phyloP scores from a whole-genome alignment of 2,113 vertebrate species.

The Epinephelus cyanopodus region DNA sequence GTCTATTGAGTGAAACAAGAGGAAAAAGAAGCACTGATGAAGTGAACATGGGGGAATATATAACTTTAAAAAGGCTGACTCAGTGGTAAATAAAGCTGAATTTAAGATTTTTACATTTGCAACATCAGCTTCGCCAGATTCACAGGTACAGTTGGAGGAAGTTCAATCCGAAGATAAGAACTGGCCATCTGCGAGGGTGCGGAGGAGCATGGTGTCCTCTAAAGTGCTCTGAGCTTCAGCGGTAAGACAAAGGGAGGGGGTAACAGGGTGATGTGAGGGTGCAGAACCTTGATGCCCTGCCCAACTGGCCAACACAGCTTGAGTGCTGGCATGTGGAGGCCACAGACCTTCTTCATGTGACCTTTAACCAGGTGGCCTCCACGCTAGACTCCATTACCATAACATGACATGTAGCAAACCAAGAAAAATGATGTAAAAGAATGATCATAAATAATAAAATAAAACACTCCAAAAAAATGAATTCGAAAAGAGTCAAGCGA shows the following conservation, averaged over 20 bases:
- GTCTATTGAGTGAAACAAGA: background rate
- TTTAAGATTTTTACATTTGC: background rate
- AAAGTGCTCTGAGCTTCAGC: slow-evolving; percentile 58
- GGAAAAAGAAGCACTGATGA: background rate
- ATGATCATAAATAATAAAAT: background rate
- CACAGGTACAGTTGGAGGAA: slow-evolving; percentile 48
- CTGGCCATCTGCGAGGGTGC: slow-evolving; percentile 70
- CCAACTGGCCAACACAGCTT: slow-evolving; percentile 77
- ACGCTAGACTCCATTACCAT: slow-evolving; percentile 2
- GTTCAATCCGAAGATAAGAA: slow-evolving; percentile 36
- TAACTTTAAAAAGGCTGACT: background rate
- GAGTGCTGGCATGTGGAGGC: slow-evolving; percentile 55
- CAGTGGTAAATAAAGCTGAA: background rate
- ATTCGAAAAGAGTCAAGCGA: background rate
- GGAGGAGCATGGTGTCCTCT: slow-evolving; percentile 67
- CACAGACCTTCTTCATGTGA: slow-evolving; percentile 44
- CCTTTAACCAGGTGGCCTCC: slow-evolving; percentile 56
- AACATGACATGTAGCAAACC: background rate
- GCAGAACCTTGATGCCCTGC: slow-evolving; percentile 65
- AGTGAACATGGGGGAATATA: background rate
- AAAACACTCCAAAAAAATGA: slow-evolving; percentile 9
- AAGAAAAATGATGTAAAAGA: background rate
- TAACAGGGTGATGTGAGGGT: slow-evolving; percentile 64
- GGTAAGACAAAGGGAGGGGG: slow-evolving; percentile 57
- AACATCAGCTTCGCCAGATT: slow-evolving; percentile 19